A percentile compares a stretch with the other conserved stretches of the same genome.
Evolutionary conservation across 37 sponge, comb jelly and placozoan species (phyloP).

Genomic region (Bolinopsis microptera): DNA sequence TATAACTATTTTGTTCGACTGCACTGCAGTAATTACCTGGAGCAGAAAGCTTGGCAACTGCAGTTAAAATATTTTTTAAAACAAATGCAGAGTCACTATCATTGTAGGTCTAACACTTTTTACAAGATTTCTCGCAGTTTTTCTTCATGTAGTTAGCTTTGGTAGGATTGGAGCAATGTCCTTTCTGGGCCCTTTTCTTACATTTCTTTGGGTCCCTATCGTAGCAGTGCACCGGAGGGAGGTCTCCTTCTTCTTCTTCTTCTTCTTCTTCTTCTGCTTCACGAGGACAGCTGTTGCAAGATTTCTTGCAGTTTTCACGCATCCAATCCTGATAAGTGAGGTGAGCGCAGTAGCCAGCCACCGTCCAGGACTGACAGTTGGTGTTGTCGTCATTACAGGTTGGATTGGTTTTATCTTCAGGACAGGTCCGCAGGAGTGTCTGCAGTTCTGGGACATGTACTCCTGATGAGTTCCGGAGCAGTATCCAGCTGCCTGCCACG

Average conservation of each 20-base stretch:
- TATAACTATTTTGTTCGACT: no score
- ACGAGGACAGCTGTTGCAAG: background rate
- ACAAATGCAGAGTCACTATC: no score
- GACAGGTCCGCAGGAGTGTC: conserved; percentile 10
- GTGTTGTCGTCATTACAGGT: background rate
- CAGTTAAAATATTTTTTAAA: no score
- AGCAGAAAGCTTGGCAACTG: no score
- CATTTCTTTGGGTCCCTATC: background rate
- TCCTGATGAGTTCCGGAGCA: background rate
- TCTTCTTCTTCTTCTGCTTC: background rate
- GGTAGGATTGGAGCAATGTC: background rate
- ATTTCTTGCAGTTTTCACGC: background rate
- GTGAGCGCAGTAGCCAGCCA: background rate
- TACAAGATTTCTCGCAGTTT: background rate
- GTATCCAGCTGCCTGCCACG: background rate
- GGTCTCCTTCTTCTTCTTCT: background rate
- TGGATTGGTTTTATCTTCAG: background rate
- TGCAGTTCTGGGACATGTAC: conserved; percentile 30
- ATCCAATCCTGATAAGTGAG: background rate
- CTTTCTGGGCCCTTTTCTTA: background rate
- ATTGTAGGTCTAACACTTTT: background rate
- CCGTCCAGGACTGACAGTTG: conserved; percentile 17
- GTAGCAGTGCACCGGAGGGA: background rate
- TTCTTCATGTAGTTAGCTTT: background rate
- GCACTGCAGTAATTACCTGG: no score